These are phyloP conservation scores for Bradypus variegatus DNA, from an alignment of 2,797 vertebrate genomes.

Conservation along the genomic window DNA sequence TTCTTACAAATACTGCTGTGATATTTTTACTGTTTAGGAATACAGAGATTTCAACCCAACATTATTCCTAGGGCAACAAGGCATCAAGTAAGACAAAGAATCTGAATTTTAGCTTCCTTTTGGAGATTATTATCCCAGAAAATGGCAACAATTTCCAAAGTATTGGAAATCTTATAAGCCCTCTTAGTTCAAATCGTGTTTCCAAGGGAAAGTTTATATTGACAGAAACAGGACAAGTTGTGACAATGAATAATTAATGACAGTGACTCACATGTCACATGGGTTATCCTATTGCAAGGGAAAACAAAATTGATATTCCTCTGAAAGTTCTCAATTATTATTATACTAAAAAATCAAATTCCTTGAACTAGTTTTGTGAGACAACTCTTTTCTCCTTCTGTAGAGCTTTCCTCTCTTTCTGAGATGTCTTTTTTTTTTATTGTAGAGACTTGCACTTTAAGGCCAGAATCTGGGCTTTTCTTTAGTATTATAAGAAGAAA, in stretches of 20 bases:
- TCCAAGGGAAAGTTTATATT: neutral
- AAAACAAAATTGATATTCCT: neutral
- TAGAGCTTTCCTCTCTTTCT: neutral
- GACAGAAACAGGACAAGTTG: neutral
- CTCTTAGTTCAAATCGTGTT: neutral
- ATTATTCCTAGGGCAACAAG: neutral
- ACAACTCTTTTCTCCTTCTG: neutral
- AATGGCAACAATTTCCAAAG: neutral
- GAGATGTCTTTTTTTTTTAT: neutral
- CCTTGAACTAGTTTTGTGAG: neutral
- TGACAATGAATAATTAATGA: too few species aligned
- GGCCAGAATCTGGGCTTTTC: neutral
- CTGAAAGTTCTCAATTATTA: neutral
- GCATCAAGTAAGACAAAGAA: neutral
- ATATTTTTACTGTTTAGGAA: neutral
- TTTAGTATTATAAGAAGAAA: neutral
- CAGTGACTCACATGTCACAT: rapidly evolving
- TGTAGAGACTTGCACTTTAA: neutral
- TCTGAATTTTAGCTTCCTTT: neutral
- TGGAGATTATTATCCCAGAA: neutral
- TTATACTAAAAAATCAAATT: neutral
- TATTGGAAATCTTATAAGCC: neutral
- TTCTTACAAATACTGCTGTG: neutral
- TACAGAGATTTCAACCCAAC: neutral
- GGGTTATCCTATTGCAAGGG: rapidly evolving